Evolutionary conservation across 23 tunicate genomes (phyloP), one percentile per base, ranked within the genome.

Genomic region (Ascidia mentula): DNA sequence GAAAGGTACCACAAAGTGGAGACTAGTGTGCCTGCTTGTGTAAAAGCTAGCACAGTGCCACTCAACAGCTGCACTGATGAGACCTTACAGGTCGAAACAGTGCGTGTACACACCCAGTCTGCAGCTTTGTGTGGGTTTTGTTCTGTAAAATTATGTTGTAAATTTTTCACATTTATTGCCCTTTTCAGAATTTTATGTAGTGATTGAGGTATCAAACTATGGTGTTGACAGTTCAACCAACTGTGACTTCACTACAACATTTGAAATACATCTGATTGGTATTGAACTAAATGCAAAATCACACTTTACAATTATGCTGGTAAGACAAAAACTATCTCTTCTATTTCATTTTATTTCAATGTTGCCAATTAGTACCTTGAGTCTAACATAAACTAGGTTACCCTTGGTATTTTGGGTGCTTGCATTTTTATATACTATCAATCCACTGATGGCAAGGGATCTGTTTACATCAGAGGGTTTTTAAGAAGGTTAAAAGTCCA

Each of bases 221-320:
- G 85, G 85, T n/a, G 97, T 91, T 6, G 97, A 91, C 82, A 38
- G 80, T 15, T 91, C 97, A 34, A 91, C 89, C 28, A 91, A 91
- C 40, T 91, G 97, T 82, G 97, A 91, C 81, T 91, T 87, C 59
- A 91, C 97, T 38, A 91, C 38, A 40, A 76, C 87, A 36, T 91
- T 91, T 73, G 65, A 45, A 34, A 69, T 91, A 32, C 90, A 75
- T 40, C 39, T 91, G 38, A 87, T 91, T 72, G 97, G 97, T 13
- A 73, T 91, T 35, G 90, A 85, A 73, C 80, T 91, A 0, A 91
- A 84, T 59, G 87, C 97, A 9, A 38, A 76, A 28, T 76, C 89
- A 12, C 97, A 91, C 60, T 46, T 91, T 9, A 17, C 36, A 31
- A 36, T 91, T 72, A 91, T 86, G 97, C 77, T 91, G 84, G 97